Evolutionary conservation across 1,140 invertebrate species (phyloP), one percentile per base, ranked within the genome.

Genomic region (Tetramorium alpestre): DNA sequence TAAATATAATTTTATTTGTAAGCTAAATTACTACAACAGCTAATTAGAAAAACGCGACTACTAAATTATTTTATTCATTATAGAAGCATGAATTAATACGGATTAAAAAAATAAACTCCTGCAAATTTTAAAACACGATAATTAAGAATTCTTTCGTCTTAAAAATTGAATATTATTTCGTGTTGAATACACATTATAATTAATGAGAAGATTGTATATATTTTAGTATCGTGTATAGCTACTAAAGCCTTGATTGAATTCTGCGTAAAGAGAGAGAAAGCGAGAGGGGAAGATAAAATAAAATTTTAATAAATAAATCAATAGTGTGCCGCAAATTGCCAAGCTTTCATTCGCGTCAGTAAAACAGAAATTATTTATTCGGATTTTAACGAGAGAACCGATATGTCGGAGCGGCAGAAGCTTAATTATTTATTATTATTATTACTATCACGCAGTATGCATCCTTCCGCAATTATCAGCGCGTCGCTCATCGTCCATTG

Each of bases 291-390:
- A 25, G 3, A 16, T 18, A 81, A 70, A 58, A 13, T 33, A 41
- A 65, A 86, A 58, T 70, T 65, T 65, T 58, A 86, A 82, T 51
- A 69, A 70, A 72, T 44, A 72, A 87, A 82, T 84, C 54, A 49
- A 62, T 73, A 84, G n/a, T 41, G 18, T 13, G 18, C 54, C 54
- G 25, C 41, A 73, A 73, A 84, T 84, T 73, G 13, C 47, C 7
- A 28, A 7, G 25, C 41, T 73, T 41, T 54, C 18, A 28, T 78
- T 18, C 73, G 58, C 58, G 28, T 41, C 18, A 64, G 77, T 77
- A 51, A 80, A 76, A 67, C 60, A 65, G 75, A 78, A 41, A 85
- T 85, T 65, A 54, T 76, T 49, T 85, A 64, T 77, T 44, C 72
- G 3, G 33, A 47, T 60, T 73, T 84, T 80, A 78, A 85, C 47